A percentile compares a stretch with the other conserved stretches of the same genome.
These are phyloP conservation scores for Podarcis raffonei DNA, from an alignment of 2,113 vertebrate genomes.

Conservation along the genomic window DNA sequence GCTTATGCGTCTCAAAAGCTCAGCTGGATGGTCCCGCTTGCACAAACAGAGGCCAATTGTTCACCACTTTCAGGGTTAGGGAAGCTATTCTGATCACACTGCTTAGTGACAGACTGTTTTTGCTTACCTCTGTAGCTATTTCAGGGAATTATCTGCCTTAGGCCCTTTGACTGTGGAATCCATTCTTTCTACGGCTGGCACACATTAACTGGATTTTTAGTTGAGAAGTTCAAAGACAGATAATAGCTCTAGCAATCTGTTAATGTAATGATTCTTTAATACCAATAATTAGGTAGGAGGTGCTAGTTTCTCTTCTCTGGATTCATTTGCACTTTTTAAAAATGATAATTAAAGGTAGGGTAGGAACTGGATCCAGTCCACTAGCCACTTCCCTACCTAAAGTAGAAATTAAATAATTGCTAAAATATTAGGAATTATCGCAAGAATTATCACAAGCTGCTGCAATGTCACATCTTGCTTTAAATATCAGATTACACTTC, in stretches of 20 bases:
- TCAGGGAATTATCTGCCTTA: neutral
- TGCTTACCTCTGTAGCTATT: neutral
- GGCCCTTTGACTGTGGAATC: neutral
- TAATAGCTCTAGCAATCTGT: neutral
- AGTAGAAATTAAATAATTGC: too few relatives aligned
- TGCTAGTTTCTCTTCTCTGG: neutral
- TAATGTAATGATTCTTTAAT: neutral
- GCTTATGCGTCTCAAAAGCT: conserved; percentile 13
- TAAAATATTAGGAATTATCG: too few relatives aligned
- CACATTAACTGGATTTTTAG: neutral
- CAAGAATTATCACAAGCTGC: neutral
- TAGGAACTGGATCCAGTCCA: too few relatives aligned
- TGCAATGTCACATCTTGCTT: neutral
- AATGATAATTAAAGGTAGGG: too few relatives aligned
- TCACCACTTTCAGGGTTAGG: conserved; percentile 2
- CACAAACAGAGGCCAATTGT: conserved; percentile 13
- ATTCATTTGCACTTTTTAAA: neutral
- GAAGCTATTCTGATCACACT: neutral
- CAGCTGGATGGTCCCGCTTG: neutral
- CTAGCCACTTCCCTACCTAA: too few relatives aligned
- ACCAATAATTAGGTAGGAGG: neutral
- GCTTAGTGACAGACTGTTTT: neutral
- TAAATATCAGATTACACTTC: neutral
- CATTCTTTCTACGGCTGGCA: neutral
- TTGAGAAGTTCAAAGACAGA: neutral